A percentile compares a stretch with the other conserved stretches of the same genome.
phyloP scores from a whole-genome alignment of 2,888 invertebrate genomes.

The Melanostoma mellinum region DNA sequence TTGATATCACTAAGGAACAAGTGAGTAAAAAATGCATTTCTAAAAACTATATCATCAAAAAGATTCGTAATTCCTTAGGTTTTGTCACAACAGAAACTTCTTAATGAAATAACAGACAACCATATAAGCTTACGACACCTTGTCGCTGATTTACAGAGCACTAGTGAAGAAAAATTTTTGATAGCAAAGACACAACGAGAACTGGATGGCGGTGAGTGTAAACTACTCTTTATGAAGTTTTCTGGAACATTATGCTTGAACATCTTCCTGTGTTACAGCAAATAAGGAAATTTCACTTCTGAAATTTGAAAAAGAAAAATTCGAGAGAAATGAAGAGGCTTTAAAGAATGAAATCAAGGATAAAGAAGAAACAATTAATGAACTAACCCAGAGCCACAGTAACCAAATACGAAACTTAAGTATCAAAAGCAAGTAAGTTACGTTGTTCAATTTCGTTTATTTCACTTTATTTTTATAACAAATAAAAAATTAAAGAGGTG shows the following conservation, averaged over 20 bases:
- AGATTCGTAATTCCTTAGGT: constrained; percentile 73
- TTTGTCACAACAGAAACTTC: constrained; percentile 79
- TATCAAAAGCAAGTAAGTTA: constrained; percentile 78
- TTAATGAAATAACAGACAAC: constrained; percentile 81
- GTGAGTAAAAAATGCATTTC: constrained; percentile 55
- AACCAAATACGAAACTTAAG: constrained; percentile 76
- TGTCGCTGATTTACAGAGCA: constrained; percentile 81
- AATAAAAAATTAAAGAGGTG: constrained; percentile 74
- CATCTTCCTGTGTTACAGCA: constrained; percentile 73
- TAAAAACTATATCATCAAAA: background rate
- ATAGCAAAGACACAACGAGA: constrained; percentile 80
- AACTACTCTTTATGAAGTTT: background rate
- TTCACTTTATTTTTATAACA: constrained; percentile 76
- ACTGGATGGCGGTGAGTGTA: constrained; percentile 77
- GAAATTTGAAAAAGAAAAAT: constrained; percentile 75
- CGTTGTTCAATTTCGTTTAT: too few species aligned
- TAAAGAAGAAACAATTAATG: constrained; percentile 73
- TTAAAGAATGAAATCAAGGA: constrained; percentile 73
- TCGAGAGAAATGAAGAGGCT: constrained; percentile 74
- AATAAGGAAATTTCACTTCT: constrained; percentile 77
- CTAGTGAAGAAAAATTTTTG: constrained; percentile 79
- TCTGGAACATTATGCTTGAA: background rate
- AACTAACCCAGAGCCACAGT: constrained; percentile 76
- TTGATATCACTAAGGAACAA: constrained; percentile 79
- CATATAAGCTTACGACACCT: constrained; percentile 80